Percentiles rank a stretch among this genome's conserved stretches.
Evolutionary conservation across 2,888 invertebrate genomes (phyloP).

Genomic region (Coelogynopora nodosa): DNA sequence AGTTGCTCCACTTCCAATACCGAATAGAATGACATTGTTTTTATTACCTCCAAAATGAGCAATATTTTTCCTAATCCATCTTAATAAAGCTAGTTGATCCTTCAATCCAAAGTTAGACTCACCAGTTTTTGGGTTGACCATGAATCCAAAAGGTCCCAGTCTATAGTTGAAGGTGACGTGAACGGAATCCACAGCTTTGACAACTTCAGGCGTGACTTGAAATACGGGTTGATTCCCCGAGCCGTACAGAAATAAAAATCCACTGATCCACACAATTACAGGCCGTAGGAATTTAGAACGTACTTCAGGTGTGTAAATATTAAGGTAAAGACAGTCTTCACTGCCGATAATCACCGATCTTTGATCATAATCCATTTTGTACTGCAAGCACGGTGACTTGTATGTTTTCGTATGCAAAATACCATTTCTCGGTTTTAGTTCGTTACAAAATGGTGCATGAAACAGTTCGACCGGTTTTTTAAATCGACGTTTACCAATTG

Average conservation of each 20-base stretch:
- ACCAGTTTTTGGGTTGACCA: slow-evolving; percentile 9
- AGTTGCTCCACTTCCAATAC: slow-evolving; percentile 40
- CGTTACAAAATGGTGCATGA: not conserved
- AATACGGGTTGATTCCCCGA: slow-evolving; percentile 16
- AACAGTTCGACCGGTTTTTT: not conserved
- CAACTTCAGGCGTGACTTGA: slow-evolving; percentile 30
- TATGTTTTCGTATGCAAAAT: slow-evolving; percentile 8
- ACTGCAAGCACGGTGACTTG: slow-evolving; percentile 33
- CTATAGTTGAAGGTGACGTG: slow-evolving; percentile 36
- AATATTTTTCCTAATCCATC: slow-evolving; percentile 30
- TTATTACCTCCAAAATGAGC: slow-evolving; percentile 29
- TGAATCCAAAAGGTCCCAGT: slow-evolving; percentile 31
- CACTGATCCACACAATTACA: slow-evolving; percentile 33
- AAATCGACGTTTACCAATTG: slow-evolving; percentile 19
- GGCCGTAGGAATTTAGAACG: not conserved
- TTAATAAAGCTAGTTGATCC: slow-evolving; percentile 2
- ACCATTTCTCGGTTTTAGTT: not conserved
- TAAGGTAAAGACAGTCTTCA: slow-evolving; percentile 41
- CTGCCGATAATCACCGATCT: not conserved
- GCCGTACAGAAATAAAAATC: slow-evolving; percentile 33
- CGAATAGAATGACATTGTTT: slow-evolving; percentile 33
- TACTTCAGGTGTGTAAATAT: slow-evolving; percentile 26
- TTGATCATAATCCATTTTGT: not conserved
- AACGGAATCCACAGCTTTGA: slow-evolving; percentile 16
- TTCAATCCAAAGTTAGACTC: slow-evolving; percentile 30